Percentiles rank a stretch among this genome's conserved stretches.
Evolutionary conservation across 2,113 vertebrate genomes (phyloP).

Genomic region (Phalacrocorax carbo): DNA sequence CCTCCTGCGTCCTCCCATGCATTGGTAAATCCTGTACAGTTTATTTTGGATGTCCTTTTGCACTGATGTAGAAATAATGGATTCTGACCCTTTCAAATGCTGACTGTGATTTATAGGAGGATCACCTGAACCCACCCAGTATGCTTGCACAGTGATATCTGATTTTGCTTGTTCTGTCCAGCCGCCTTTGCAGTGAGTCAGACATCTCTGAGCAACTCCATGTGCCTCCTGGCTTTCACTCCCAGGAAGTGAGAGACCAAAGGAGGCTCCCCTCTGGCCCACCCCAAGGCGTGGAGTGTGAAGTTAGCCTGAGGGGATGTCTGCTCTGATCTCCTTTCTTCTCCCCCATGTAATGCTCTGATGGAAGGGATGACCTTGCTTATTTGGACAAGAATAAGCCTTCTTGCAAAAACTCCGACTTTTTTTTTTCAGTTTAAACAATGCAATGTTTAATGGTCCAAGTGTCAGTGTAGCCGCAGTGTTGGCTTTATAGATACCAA

Average conservation of each 20-base stretch:
- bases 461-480: background rate
- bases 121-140: constrained; percentile 9
- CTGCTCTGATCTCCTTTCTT: background rate
- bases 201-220: background rate
- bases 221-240: constrained; percentile 14
- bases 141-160: background rate
- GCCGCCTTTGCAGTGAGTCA: constrained; percentile 10
- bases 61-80: background rate
- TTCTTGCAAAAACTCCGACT: background rate
- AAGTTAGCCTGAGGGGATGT: background rate
- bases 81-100: background rate
- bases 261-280: background rate
- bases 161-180: constrained; percentile 5
- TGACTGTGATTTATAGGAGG: background rate
- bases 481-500: background rate
- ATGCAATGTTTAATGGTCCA: background rate
- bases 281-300: background rate
- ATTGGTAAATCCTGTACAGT: background rate
- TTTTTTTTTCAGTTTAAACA: background rate
- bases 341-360: background rate
- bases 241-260: constrained; percentile 10
- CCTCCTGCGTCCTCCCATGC: background rate
- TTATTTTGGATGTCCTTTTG: background rate
- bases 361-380: background rate
- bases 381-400: background rate